These are phyloP conservation scores for Diloba caeruleocephala DNA, from an alignment of 2,888 invertebrate genomes.

Conservation along the genomic window DNA sequence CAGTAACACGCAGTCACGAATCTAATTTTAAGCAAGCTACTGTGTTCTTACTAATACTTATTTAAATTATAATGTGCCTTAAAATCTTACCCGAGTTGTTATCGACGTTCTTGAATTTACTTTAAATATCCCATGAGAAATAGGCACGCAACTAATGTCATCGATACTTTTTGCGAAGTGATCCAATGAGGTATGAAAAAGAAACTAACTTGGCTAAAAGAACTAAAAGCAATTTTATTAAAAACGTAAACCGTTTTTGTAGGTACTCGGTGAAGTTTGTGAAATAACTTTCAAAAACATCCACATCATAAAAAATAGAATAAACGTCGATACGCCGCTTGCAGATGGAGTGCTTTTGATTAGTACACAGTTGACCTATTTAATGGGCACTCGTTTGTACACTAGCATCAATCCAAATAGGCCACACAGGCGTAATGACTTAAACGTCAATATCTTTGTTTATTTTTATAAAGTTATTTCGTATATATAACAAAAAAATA, in stretches of 20 bases:
- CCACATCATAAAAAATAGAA: not conserved
- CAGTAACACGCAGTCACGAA: constrained; percentile 35
- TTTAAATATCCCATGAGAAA: not conserved
- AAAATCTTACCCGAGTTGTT: constrained; percentile 13
- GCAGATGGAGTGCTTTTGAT: constrained; percentile 41
- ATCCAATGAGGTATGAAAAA: no score
- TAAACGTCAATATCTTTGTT: constrained; percentile 46
- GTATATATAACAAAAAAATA: not conserved
- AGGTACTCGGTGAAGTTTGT: no score
- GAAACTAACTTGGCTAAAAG: no score
- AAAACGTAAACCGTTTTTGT: no score
- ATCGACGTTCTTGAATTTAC: constrained; percentile 6
- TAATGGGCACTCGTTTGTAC: constrained; percentile 19
- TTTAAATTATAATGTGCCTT: constrained; percentile 32
- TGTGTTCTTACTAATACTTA: constrained; percentile 9
- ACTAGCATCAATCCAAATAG: constrained; percentile 43
- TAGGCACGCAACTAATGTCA: no score
- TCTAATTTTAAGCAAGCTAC: constrained; percentile 37
- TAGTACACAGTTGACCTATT: constrained; percentile 43
- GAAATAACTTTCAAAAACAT: no score
- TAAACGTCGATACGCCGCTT: constrained; percentile 22
- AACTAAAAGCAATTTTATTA: no score
- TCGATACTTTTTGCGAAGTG: no score
- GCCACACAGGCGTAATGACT: constrained; percentile 36
- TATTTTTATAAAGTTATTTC: constrained; percentile 2